Conservation (phyloP, 2,797 vertebrate genomes). For the Propithecus deckenii region DNA sequence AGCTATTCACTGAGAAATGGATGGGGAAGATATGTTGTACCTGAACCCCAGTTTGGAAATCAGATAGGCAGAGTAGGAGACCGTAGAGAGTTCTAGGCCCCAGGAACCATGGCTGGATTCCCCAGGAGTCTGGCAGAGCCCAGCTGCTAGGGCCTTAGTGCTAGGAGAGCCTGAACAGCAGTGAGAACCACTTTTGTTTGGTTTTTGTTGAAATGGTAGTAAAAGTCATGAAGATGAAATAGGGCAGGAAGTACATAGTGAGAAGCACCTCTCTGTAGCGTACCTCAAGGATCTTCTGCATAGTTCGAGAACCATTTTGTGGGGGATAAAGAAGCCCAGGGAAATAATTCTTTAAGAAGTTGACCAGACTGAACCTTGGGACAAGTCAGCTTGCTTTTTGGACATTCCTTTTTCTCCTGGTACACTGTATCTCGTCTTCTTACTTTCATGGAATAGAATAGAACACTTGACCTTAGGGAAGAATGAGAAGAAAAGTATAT, state of each 20-base stretch:
- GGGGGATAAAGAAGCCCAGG: background rate
- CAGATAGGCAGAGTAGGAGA: background rate
- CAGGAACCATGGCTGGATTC: background rate
- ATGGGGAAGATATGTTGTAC: background rate
- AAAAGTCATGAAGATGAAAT: background rate
- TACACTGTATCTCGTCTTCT: background rate
- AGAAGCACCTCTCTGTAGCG: background rate
- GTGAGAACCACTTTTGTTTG: background rate
- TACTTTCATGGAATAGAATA: background rate
- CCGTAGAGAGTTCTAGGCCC: background rate
- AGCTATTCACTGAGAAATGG: background rate
- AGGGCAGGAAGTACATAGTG: background rate
- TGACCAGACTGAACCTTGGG: background rate
- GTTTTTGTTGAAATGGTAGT: background rate
- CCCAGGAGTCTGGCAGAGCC: background rate
- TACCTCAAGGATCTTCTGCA: background rate
- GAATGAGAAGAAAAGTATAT: background rate
- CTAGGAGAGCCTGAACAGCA: background rate
- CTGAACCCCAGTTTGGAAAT: background rate
- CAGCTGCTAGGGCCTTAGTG: background rate
- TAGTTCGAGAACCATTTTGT: conserved; percentile 2
- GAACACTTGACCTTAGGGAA: background rate
- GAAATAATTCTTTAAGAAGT: background rate
- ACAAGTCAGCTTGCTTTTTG: background rate
- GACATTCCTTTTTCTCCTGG: background rate